These are phyloP conservation scores for Sciurus niger DNA, from an alignment of 2,113 vertebrate genomes.

Conservation along the genomic window DNA sequence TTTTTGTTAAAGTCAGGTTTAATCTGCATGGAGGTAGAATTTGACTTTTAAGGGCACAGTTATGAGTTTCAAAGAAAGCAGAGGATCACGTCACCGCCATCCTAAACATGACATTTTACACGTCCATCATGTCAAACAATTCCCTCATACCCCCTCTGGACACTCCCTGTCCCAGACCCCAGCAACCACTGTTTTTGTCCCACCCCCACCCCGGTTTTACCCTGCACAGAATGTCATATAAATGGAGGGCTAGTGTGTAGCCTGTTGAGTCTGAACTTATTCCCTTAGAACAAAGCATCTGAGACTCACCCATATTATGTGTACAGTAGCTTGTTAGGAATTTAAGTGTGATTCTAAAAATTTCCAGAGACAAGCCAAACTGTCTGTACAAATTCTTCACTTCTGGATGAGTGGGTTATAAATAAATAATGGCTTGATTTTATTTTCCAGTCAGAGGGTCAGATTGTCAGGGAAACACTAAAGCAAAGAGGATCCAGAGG, in stretches of 20 bases:
- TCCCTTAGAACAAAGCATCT: background rate
- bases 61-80: background rate
- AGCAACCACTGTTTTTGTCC: background rate
- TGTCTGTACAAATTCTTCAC: background rate
- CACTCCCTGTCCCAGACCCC: background rate
- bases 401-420: background rate
- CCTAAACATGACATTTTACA: background rate
- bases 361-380: background rate
- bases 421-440: background rate
- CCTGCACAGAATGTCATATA: background rate
- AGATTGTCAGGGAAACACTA: background rate
- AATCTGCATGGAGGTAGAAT: background rate
- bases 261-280: background rate
- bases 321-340: background rate
- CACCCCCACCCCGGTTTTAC: background rate
- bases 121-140: background rate
- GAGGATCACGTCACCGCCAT: background rate
- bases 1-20: background rate
- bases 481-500: background rate
- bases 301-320: background rate
- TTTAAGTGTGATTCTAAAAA: conserved; percentile 28
- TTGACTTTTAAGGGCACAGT: background rate
- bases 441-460: background rate
- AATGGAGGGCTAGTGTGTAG: background rate
- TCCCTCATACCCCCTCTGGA: background rate